Conservation (phyloP, 2,888 invertebrate genomes). For the Caenorhabditis japonica region DNA sequence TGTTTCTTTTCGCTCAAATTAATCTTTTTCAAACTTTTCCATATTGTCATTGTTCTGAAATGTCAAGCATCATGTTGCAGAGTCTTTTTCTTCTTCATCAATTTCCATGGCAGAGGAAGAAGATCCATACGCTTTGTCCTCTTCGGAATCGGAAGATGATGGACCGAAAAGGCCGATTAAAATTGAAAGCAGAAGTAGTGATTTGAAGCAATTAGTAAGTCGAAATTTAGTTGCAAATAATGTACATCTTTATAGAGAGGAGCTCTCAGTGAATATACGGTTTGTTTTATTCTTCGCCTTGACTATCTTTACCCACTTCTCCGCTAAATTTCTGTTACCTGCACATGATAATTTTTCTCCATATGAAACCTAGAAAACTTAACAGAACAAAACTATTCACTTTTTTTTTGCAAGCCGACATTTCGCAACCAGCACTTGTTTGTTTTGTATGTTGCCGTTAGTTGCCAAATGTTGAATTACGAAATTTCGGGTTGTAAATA, state of each 20-base stretch:
- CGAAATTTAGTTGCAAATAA: neutral
- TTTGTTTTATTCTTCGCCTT: constrained; percentile 19
- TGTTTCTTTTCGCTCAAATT: too few species aligned
- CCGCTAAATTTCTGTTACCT: neutral
- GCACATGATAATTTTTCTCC: too few species aligned
- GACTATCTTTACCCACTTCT: constrained; percentile 16
- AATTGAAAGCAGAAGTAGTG: constrained; percentile 71
- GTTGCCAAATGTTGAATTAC: too few species aligned
- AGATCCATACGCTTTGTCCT: constrained; percentile 76
- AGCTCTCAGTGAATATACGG: constrained; percentile 47
- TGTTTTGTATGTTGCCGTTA: too few species aligned
- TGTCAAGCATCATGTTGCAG: too few species aligned
- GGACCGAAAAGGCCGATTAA: constrained; percentile 71
- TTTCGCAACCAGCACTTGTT: too few species aligned
- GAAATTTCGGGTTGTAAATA: too few species aligned
- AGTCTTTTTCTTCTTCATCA: constrained; percentile 11
- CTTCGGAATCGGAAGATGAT: constrained; percentile 75
- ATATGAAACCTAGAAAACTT: too few species aligned
- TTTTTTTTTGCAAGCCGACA: too few species aligned
- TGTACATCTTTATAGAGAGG: constrained; percentile 37
- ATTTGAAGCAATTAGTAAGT: constrained; percentile 73
- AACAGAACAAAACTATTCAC: too few species aligned
- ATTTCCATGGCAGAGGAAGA: constrained; percentile 72
- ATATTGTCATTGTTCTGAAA: neutral
- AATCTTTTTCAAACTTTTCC: too few species aligned